These are phyloP conservation scores for Apantesis nais DNA, from an alignment of 2,888 invertebrate genomes.

Conservation along the genomic window DNA sequence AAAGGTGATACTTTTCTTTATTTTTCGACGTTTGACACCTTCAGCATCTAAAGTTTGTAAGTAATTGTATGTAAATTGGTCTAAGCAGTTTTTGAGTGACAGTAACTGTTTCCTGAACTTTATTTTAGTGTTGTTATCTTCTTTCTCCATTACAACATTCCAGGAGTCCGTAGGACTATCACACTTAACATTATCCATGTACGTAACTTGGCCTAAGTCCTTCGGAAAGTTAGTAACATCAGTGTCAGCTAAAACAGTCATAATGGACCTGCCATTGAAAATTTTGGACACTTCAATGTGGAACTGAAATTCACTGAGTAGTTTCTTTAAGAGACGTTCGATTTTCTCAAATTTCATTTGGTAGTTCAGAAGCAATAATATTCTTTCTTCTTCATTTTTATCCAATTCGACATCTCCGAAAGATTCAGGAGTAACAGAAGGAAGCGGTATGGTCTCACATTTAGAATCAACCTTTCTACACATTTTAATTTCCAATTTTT, in stretches of 20 bases:
- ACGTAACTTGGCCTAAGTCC: conserved; percentile 51
- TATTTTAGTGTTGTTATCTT: conserved; percentile 62
- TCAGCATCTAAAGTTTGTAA: conserved; percentile 50
- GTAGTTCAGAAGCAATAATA: conserved; percentile 64
- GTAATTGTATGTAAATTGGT: conserved; percentile 61
- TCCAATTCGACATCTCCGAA: conserved; percentile 75
- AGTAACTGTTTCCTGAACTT: conserved; percentile 68
- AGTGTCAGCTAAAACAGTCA: conserved; percentile 53
- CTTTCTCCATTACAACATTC: conserved; percentile 72
- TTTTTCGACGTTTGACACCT: conserved; percentile 24
- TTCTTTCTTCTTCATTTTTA: conserved; percentile 69
- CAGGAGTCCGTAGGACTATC: conserved; percentile 64
- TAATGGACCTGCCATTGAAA: conserved; percentile 63
- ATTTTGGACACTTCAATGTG: conserved; percentile 78
- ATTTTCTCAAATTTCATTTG: conserved; percentile 71
- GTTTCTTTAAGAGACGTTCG: conserved; percentile 65
- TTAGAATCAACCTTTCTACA: conserved; percentile 66
- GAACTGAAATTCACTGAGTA: conserved; percentile 73
- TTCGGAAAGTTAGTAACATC: conserved; percentile 56
- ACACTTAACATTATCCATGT: conserved; percentile 53
- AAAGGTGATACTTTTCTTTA: conserved; percentile 47
- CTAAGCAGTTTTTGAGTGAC: conserved; percentile 66
- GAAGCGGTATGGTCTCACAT: conserved; percentile 49
- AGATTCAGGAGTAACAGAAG: conserved; percentile 69
- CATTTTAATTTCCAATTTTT: conserved; percentile 63